A percentile compares a stretch with the other conserved stretches of the same genome.
Conservation (phyloP, 2,113 vertebrate species). For the Pteronura brasiliensis region DNA sequence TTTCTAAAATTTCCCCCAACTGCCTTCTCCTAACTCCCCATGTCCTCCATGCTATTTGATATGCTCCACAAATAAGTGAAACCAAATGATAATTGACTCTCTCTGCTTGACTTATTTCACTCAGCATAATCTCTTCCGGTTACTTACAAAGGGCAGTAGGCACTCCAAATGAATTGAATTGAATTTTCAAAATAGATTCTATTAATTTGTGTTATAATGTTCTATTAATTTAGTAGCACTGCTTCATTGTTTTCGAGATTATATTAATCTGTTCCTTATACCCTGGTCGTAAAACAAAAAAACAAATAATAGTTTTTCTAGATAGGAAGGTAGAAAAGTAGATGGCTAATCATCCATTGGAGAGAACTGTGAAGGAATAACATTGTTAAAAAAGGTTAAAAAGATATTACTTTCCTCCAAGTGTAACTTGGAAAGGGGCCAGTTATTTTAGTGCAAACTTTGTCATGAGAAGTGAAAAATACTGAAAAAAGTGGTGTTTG, state of each 20-base stretch:
- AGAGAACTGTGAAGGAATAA: not conserved
- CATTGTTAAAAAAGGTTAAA: not conserved
- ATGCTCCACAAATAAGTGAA: too few relatives aligned
- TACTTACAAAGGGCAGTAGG: not conserved
- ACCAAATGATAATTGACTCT: too few relatives aligned
- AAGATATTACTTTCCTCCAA: constrained; percentile 3
- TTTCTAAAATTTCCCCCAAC: constrained; percentile 32
- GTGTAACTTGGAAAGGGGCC: not conserved
- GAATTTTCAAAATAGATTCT: constrained; percentile 17
- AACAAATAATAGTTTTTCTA: not conserved
- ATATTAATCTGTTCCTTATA: not conserved
- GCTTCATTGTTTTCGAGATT: not conserved
- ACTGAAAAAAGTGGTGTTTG: constrained; percentile 40
- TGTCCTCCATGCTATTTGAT: too few relatives aligned
- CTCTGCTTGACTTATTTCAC: too few relatives aligned
- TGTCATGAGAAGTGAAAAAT: not conserved
- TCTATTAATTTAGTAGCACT: not conserved
- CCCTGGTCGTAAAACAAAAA: not conserved
- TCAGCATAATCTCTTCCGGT: too few relatives aligned
- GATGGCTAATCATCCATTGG: not conserved
- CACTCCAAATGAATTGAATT: not conserved
- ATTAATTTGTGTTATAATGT: not conserved
- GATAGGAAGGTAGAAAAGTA: not conserved
- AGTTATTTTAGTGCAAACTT: not conserved
- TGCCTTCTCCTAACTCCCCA: too few relatives aligned